Evolutionary conservation across 2,888 invertebrate genomes (phyloP).

Genomic region (Lithophane socia): DNA sequence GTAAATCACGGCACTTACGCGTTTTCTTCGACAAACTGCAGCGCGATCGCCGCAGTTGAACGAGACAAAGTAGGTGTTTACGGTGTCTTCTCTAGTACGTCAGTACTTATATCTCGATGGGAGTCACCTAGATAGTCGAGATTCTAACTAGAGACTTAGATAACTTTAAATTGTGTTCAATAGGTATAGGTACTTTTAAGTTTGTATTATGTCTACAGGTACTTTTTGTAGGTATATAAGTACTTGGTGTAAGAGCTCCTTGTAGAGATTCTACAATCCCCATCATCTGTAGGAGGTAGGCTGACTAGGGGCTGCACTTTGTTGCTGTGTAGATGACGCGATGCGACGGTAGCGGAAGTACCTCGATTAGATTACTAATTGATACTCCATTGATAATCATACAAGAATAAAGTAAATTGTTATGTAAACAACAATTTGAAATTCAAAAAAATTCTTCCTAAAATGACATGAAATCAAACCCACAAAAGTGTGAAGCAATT

Average conservation of each 20-base stretch:
- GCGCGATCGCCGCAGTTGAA: too few relatives aligned
- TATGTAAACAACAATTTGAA: background rate
- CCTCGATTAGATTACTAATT: background rate
- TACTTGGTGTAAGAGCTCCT: background rate
- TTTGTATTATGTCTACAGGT: background rate
- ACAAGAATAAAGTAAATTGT: too few relatives aligned
- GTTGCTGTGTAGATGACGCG: too few relatives aligned
- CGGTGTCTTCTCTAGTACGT: too few relatives aligned
- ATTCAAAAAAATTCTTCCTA: background rate
- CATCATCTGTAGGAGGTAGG: background rate
- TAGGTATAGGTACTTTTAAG: background rate
- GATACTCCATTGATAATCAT: too few relatives aligned
- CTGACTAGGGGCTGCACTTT: too few relatives aligned
- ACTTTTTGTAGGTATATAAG: background rate
- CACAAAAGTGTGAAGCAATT: slow-evolving; percentile 77
- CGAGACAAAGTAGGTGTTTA: too few relatives aligned
- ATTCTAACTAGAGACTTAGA: too few relatives aligned
- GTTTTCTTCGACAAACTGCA: too few relatives aligned
- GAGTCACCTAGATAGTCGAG: background rate
- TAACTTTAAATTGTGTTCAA: background rate
- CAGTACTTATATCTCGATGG: too few relatives aligned
- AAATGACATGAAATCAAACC: slow-evolving; percentile 36
- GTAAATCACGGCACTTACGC: too few relatives aligned
- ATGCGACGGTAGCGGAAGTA: too few relatives aligned
- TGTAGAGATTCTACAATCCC: background rate